Evolutionary conservation across 2,113 vertebrate species (phyloP).

Genomic region (Hippocampus guttulatus): DNA sequence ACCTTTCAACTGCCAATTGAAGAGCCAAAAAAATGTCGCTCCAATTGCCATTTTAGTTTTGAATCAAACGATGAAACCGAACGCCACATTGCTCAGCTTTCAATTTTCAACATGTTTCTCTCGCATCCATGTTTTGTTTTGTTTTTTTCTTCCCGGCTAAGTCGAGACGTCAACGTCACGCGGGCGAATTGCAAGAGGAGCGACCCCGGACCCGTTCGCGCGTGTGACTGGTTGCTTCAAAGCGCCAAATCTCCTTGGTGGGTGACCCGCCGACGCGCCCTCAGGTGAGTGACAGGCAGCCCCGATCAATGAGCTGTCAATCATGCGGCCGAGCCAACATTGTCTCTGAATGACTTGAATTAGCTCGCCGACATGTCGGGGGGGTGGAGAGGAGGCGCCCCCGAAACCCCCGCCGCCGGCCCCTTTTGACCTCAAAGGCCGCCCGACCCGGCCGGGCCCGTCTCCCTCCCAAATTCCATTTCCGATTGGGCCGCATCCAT

Average conservation of each 20-base stretch:
- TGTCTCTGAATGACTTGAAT: conserved; percentile 26
- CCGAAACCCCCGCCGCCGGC: neutral
- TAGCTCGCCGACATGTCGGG: conserved; percentile 1
- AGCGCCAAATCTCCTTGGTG: neutral
- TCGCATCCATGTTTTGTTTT: no score
- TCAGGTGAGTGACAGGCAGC: neutral
- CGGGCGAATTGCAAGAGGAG: no score
- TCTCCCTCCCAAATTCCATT: conserved; percentile 38
- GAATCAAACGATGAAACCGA: no score
- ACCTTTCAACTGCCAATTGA: no score
- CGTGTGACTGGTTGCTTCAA: neutral
- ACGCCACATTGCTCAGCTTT: no score
- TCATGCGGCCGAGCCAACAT: conserved; percentile 15
- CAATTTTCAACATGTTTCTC: no score
- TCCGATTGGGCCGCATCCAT: conserved; percentile 62
- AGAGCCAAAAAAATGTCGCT: no score
- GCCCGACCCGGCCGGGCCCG: conserved; percentile 19
- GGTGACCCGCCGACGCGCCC: neutral
- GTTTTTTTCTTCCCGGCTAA: no score
- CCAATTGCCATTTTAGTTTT: no score
- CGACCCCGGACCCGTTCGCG: neutral
- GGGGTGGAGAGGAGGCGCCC: neutral
- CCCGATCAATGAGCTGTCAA: conserved; percentile 16
- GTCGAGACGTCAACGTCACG: no score
- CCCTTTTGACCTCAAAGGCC: neutral